phyloP scores from a whole-genome alignment of 2,888 invertebrate species.

The Pharmacophagus antenor region DNA sequence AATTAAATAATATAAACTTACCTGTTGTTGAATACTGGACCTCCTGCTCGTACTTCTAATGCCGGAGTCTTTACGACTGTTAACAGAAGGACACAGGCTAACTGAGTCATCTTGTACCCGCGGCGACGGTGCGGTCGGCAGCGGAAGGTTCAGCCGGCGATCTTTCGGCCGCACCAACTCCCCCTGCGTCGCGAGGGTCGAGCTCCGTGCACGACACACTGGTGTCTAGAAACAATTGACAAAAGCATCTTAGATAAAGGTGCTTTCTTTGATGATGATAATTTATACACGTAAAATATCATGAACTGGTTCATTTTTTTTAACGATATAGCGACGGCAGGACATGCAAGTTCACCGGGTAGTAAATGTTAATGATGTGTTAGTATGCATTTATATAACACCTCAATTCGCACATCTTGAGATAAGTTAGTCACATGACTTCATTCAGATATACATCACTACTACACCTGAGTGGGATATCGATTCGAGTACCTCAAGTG shows the following conservation, averaged over 20 bases:
- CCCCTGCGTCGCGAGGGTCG: constrained; percentile 69
- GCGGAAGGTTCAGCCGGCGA: constrained; percentile 68
- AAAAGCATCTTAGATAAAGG: neutral
- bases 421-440: too few species aligned
- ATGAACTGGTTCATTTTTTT: too few species aligned
- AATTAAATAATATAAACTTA: constrained; percentile 43
- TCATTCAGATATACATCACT: too few species aligned
- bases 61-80: constrained; percentile 93
- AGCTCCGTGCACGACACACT: constrained; percentile 72
- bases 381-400: too few species aligned
- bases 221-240: constrained; percentile 51
- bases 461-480: too few species aligned
- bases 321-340: too few species aligned
- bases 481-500: too few species aligned
- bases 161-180: constrained; percentile 62
- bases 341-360: too few species aligned
- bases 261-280: neutral
- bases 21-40: constrained; percentile 93
- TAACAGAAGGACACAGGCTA: constrained; percentile 87
- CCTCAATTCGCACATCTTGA: too few species aligned
- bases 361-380: too few species aligned
- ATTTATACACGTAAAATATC: too few species aligned
- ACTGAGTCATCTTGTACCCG: constrained; percentile 82
- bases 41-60: constrained; percentile 91
- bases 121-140: constrained; percentile 55